phyloP scores from a whole-genome alignment of 2,113 vertebrate species.

The Lontra canadensis region DNA sequence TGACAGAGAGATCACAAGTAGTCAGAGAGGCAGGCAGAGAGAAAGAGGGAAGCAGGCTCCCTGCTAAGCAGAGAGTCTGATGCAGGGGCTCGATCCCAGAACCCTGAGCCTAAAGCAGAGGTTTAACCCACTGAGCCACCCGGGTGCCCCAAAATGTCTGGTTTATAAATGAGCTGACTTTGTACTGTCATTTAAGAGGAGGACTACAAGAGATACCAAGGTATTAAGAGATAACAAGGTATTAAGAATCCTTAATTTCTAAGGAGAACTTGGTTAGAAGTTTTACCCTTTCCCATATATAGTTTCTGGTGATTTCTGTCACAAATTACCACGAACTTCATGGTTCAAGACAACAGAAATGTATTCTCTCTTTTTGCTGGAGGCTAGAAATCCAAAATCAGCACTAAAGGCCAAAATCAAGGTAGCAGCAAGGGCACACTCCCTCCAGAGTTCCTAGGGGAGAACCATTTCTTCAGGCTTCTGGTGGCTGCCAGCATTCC shows the following conservation, averaged over 20 bases:
- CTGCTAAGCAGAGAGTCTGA: too few relatives aligned
- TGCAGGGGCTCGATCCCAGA: too few relatives aligned
- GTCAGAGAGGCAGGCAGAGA: too few relatives aligned
- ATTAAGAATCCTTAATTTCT: background rate
- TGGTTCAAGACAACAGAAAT: background rate
- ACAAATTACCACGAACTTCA: background rate
- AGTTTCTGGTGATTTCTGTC: background rate
- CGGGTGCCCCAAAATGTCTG: background rate
- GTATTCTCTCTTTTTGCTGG: background rate
- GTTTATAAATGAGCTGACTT: background rate
- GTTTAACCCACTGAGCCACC: too few relatives aligned
- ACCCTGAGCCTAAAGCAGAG: too few relatives aligned
- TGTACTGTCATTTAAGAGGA: background rate
- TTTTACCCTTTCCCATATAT: background rate
- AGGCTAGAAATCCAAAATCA: background rate
- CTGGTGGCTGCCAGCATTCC: background rate
- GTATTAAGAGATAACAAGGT: too few relatives aligned
- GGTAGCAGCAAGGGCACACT: too few relatives aligned
- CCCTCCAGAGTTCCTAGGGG: background rate
- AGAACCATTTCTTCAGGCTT: background rate
- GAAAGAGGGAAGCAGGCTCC: too few relatives aligned
- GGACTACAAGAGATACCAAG: too few relatives aligned
- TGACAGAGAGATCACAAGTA: too few relatives aligned
- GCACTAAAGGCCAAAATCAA: background rate
- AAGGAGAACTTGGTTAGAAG: background rate